phyloP scores from a whole-genome alignment of 2,113 vertebrate genomes.

The Halichoeres trimaculatus region DNA sequence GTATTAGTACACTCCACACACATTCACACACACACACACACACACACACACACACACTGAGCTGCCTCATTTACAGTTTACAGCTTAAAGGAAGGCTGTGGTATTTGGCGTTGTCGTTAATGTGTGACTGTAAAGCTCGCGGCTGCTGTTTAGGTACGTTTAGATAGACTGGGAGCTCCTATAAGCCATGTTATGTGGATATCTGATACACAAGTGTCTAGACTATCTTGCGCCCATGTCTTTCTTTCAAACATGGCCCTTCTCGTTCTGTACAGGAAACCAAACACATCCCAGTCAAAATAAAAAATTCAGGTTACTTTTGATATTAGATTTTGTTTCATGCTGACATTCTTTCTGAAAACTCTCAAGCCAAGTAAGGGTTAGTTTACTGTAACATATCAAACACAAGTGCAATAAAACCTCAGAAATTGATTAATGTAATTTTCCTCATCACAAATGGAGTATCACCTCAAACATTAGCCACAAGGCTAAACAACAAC shows the following conservation, averaged over 20 bases:
- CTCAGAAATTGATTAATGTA: not conserved
- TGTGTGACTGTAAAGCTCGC: conserved; percentile 63
- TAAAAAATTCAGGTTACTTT: not conserved
- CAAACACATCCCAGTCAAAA: not conserved
- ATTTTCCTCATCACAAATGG: not conserved
- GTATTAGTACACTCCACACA: conserved; percentile 36
- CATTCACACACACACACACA: conserved; percentile 8
- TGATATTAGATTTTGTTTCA: not conserved
- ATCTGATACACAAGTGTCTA: conserved; percentile 73
- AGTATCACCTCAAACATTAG: not conserved
- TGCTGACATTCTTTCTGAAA: not conserved
- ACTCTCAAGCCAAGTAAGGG: not conserved
- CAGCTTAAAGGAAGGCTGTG: conserved; percentile 58
- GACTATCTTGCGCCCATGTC: conserved; percentile 49
- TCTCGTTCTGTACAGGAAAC: not conserved
- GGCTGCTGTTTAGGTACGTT: conserved; percentile 64
- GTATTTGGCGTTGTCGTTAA: conserved; percentile 68
- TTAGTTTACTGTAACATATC: conserved; percentile 14
- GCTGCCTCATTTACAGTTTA: conserved; percentile 73
- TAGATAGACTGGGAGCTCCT: conserved; percentile 59
- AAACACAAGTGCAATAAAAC: conserved; percentile 1
- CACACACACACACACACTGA: conserved; percentile 12
- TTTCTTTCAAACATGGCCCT: not conserved
- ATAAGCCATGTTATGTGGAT: conserved; percentile 70
- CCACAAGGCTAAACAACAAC: not conserved